Base-by-base conservation (phyloP, 64 coral and sea anemone genomes). In the Actinia tenebrosa region DNA sequence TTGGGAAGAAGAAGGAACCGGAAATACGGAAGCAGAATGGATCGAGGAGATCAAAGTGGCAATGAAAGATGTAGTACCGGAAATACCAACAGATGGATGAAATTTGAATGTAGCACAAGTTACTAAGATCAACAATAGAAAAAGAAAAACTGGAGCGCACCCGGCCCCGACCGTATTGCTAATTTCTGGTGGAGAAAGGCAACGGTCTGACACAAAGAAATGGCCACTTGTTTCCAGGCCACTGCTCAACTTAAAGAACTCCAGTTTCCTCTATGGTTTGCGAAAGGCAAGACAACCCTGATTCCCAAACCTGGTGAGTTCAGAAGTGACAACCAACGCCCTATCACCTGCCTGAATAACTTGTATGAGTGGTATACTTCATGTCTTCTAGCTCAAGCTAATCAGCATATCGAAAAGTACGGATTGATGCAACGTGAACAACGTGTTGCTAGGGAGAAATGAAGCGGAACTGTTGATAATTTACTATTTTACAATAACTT, bases 321-420 rank as follows among this genome's bases (percentile, higher is more conserved):
- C 30, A 64, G 27, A 64, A 86, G 85, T 45, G 59, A 86, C 20
- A 86, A 86, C 85, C 85, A 86, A 45, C n/a, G 84, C 22, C 84
- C 84, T 15, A 86, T 86, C 46, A 86, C 60, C 60, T 86, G 84
- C 22, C 58, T 86, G 5, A 86, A 86, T 43, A 62, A 7, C 54
- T 64, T 86, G 10, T 68, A 86, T 16, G 63, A 86, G 84, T 86
- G 84, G 84, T 43, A 64, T 66, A 86, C 84, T 22, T 86, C 84
- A 16, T 86, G 60, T 44, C 8, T 86, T 26, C 30, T 86, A n/a
- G 63, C 60, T 64, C 84, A 27, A 66, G 63, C 66, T 37, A 62
- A 86, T 27, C 18, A 86, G 37, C 84, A 86, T 86, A 26, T 66
- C 3, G 84, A 66, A 46, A 43, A n/a, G 15, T 27, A 86, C 44